Base-by-base conservation (phyloP, 2,888 invertebrate species). In the Phanerotoma sp. region DNA sequence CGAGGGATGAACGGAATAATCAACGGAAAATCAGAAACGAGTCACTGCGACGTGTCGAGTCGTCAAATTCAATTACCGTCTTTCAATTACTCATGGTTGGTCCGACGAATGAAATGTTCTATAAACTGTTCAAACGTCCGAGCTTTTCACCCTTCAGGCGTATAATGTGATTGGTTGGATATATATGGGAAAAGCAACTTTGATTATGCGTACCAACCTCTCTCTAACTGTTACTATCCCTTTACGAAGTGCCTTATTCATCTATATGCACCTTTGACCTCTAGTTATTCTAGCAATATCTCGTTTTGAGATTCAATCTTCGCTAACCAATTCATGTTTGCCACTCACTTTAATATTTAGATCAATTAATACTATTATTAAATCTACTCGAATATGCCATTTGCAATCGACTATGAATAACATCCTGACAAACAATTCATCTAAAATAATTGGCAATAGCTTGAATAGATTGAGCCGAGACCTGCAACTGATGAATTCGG, bases 61-160 rank as follows among this genome's bases (percentile, higher is more conserved):
- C 58, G 60, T 62, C 50, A 58, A 67, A 67, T 60, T 64, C 63
- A 62, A 67, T 67, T 67, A 66, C 64, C 61, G 37, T 35, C 25
- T 47, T 47, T 47, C 37, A 67, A 67, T 67, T 67, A 67, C 62
- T 13, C 21, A 54, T 42, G 60, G 58, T 60, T 55, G 57, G 41
- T 50, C 58, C 57, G 62, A 56, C 56, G 62, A 67, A 67, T 67
- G 66, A 63, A 64, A 55, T 58, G 61, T 65, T 63, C 64, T 64
- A 60, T 56, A 56, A 64, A 64, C 62, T 61, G 55, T 20, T 33
- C 51, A 54, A 60, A 62, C 22, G 13, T 16, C 10, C 28, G 16
- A 15, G 30, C 38, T 40, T 16, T 37, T 49, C 40, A n/a, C 28
- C 30, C 32, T 40, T 25, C 28, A 5, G 30, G 30, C 11, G 10